Evolutionary conservation across 1,140 invertebrate species (phyloP).

Genomic region (Brachionus koreanus): DNA sequence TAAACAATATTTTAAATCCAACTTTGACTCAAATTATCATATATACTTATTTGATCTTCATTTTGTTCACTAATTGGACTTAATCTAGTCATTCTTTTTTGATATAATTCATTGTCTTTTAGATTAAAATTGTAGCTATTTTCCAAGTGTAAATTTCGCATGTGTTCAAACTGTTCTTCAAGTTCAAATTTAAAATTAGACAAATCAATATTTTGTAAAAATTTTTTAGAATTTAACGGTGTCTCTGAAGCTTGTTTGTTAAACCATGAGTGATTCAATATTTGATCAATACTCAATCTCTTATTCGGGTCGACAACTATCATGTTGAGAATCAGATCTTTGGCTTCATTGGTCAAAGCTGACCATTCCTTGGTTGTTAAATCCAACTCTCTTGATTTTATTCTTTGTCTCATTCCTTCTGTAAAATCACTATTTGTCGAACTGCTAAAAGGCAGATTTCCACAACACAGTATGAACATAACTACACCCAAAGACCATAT

Average conservation of each 20-base stretch:
- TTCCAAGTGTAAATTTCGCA: background rate
- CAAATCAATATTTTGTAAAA: background rate
- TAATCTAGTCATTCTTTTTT: background rate
- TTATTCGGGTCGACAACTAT: background rate
- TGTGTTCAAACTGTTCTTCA: background rate
- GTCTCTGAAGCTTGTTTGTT: background rate
- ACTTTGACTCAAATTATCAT: background rate
- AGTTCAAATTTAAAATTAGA: background rate
- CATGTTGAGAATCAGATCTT: constrained; percentile 49
- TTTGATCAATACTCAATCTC: background rate
- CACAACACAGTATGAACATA: constrained; percentile 15
- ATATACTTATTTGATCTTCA: background rate
- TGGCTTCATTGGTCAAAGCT: constrained; percentile 51
- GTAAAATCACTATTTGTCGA: constrained; percentile 47
- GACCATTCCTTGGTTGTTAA: constrained; percentile 51
- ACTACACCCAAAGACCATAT: constrained; percentile 33
- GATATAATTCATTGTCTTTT: background rate
- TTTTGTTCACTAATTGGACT: background rate
- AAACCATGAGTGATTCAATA: background rate
- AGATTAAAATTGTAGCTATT: background rate
- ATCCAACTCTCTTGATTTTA: constrained; percentile 52
- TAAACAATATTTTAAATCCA: no score
- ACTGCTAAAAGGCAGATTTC: constrained; percentile 53
- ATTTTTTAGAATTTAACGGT: background rate
- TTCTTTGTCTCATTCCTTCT: constrained; percentile 51